phyloP scores from a whole-genome alignment of 2,113 vertebrate species.

The Perognathus longimembris region DNA sequence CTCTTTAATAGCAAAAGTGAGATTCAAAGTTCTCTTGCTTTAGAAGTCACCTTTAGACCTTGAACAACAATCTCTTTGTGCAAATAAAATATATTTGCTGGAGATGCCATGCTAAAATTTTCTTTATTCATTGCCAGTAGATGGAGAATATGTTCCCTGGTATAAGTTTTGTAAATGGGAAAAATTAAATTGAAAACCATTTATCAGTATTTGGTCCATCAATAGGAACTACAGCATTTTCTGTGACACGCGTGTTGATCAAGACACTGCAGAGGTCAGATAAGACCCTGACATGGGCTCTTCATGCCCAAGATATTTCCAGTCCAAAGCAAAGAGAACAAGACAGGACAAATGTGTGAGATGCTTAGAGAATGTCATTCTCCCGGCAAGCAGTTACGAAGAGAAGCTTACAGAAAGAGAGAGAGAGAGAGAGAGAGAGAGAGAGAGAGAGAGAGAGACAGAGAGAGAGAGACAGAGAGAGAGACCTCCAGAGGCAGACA shows the following conservation, averaged over 20 bases:
- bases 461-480: background rate
- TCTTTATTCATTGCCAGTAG: background rate
- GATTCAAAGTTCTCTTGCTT: background rate
- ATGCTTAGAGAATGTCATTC: background rate
- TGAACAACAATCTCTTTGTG: background rate
- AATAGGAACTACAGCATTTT: background rate
- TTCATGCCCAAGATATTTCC: background rate
- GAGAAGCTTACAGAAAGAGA: background rate
- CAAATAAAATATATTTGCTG: constrained; percentile 55
- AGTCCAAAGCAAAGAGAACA: background rate
- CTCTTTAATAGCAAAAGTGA: background rate
- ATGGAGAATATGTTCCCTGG: background rate
- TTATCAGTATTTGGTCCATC: background rate
- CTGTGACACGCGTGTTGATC: background rate
- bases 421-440: background rate
- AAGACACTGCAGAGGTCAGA: background rate
- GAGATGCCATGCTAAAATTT: background rate
- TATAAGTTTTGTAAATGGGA: background rate
- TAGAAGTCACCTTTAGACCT: background rate
- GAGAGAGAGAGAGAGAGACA: background rate
- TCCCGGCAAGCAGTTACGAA: background rate
- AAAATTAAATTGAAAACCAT: background rate
- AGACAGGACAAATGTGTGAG: background rate
- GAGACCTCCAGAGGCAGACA: background rate
- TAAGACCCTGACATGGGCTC: background rate